phyloP scores from a whole-genome alignment of 2,888 invertebrate genomes.

The Congeria kusceri region DNA sequence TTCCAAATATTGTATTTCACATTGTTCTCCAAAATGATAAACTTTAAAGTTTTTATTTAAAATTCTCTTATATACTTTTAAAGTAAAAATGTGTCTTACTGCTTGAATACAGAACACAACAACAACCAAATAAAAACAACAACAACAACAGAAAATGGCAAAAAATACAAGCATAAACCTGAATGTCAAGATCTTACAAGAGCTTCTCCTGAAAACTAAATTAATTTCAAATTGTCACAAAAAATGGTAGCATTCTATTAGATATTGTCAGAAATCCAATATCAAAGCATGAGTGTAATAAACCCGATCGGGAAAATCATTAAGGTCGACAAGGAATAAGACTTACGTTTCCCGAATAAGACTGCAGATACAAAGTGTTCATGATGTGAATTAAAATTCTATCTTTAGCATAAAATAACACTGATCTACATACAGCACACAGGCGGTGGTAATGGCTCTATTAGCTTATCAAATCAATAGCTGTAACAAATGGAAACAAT shows the following conservation, averaged over 20 bases:
- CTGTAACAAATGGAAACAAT: too few species aligned
- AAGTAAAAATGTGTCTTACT: too few species aligned
- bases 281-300: constrained; percentile 39
- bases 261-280: constrained; percentile 46
- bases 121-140: too few species aligned
- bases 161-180: too few species aligned
- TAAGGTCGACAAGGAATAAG: constrained; percentile 56
- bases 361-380: constrained; percentile 53
- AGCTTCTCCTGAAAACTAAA: constrained; percentile 34
- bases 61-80: too few species aligned
- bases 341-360: constrained; percentile 42
- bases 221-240: constrained; percentile 53
- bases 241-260: constrained; percentile 38
- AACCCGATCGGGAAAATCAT: constrained; percentile 48
- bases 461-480: constrained; percentile 6
- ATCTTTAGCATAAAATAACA: constrained; percentile 68
- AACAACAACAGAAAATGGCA: too few species aligned
- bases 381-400: constrained; percentile 66
- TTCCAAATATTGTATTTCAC: too few species aligned
- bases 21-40: too few species aligned
- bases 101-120: too few species aligned
- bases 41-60: too few species aligned
- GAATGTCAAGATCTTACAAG: too few species aligned
- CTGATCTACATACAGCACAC: constrained; percentile 45
- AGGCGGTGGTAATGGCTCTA: constrained; percentile 20